Conservation (phyloP, 2,797 vertebrate genomes). For the Luscinia megarhynchos region DNA sequence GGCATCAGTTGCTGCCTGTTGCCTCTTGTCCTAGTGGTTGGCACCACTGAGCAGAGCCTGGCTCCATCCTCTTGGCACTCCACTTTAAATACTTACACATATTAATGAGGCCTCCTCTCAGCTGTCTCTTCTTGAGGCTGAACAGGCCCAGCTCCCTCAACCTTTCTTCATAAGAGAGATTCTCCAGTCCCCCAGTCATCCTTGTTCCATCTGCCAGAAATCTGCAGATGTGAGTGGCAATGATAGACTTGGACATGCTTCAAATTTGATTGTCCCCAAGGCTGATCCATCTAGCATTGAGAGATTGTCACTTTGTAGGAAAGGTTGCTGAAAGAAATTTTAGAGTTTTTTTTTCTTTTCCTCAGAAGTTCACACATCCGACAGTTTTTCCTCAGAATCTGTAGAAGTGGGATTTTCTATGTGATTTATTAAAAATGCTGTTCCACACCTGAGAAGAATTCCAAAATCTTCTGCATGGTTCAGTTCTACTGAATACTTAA, state of each 20-base stretch:
- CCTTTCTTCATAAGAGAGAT: background rate
- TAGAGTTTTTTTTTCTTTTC: accelerated
- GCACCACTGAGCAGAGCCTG: background rate
- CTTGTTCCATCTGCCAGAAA: background rate
- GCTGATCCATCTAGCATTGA: accelerated
- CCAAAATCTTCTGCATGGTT: background rate
- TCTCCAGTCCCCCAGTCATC: background rate
- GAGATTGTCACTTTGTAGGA: background rate
- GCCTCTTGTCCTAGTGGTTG: background rate
- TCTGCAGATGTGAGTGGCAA: background rate
- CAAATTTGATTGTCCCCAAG: background rate
- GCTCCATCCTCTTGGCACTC: background rate
- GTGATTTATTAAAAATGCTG: background rate
- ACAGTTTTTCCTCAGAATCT: background rate
- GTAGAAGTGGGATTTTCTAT: background rate
- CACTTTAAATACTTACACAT: accelerated
- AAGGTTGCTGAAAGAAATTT: background rate
- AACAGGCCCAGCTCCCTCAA: background rate
- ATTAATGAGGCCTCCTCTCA: background rate
- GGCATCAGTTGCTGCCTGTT: background rate
- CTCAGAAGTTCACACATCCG: accelerated
- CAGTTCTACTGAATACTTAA: background rate
- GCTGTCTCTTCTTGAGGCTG: background rate
- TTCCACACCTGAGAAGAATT: background rate
- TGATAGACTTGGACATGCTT: background rate